A percentile compares a stretch with the other conserved stretches of the same genome.
These are phyloP conservation scores for Halcyon badia DNA, from an alignment of 2,797 vertebrate genomes.

Conservation along the genomic window DNA sequence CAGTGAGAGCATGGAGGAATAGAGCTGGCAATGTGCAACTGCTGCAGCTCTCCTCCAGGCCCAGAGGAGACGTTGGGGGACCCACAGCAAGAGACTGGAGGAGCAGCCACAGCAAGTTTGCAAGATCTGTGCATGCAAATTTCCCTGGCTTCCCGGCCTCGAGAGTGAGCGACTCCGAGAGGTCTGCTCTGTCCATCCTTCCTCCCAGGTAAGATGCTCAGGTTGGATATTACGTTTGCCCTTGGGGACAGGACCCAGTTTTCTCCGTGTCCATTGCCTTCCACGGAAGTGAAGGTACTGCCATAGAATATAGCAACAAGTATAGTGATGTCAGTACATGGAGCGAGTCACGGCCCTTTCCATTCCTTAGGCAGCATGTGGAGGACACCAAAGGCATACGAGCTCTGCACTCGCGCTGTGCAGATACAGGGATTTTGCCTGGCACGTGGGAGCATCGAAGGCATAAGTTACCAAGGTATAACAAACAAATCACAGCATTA, in stretches of 20 bases:
- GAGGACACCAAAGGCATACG: fast-evolving
- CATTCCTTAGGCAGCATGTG: not conserved
- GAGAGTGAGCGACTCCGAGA: not conserved
- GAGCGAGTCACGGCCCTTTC: not conserved
- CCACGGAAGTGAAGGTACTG: not conserved
- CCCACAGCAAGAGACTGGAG: fast-evolving
- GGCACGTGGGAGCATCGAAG: not conserved
- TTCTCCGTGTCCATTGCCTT: not conserved
- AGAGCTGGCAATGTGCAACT: not conserved
- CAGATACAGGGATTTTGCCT: not conserved
- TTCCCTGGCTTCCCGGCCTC: not conserved
- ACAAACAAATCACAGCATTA: slow-evolving; percentile 13
- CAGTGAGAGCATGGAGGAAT: not conserved
- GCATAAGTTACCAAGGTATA: slow-evolving; percentile 1
- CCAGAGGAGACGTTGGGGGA: not conserved
- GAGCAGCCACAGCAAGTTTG: not conserved
- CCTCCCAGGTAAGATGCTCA: not conserved
- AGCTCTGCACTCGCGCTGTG: fast-evolving
- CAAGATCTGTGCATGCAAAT: not conserved
- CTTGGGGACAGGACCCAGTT: not conserved
- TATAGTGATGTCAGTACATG: fast-evolving
- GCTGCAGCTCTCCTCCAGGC: not conserved
- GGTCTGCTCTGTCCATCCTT: not conserved
- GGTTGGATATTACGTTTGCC: fast-evolving
- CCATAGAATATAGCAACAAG: not conserved